Base-by-base conservation (phyloP, 92 coral and sea anemone species). In the Metridium senile region DNA sequence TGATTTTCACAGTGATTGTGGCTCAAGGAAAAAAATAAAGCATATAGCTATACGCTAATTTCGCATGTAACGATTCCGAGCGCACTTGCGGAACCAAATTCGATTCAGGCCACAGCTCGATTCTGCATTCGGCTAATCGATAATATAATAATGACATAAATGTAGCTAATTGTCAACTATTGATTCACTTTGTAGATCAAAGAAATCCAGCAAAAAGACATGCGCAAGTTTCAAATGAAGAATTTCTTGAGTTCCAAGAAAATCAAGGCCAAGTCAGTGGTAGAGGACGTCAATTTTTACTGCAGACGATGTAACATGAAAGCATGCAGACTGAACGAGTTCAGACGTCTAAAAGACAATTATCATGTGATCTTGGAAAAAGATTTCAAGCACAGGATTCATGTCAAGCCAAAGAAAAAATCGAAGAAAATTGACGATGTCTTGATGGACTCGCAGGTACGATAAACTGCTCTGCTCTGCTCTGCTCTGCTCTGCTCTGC, bases 351-450 rank as follows among this genome's bases (percentile, higher is more conserved):
- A 45, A 70, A 66, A 26, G 89, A 82, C 57, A 86, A 84, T 51
- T 86, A 79, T 30, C 86, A 86, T 51, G 94, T 90, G 58, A 71
- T 90, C 32, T 33, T 75, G 35, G 85, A 83, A 45, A 61, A 79
- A 23, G 46, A 57, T 1, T 86, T 90, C 62, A 30, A 77, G 17
- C 43, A 47, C 18, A 65, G 56, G 29, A 62, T 77, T 23, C 28
- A 68, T 31, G 35, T 77, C 25, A 77, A 77, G 72, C 73, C 66
- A 1, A 63, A 51, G 62, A 64, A 75, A 11, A 75, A 63, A 26
- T 51, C 80, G 39, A 64, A 75, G 71, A 64, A 75, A n/a, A 25
- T 75, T 25, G 80, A 75, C 49, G 80, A 49, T 26, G 33, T 75
- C 26, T 35, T 75, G 59, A 75, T 75, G 62, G 80, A 75, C n/a